phyloP scores from a whole-genome alignment of 2,888 invertebrate species.

The Trachelus iudaicus region DNA sequence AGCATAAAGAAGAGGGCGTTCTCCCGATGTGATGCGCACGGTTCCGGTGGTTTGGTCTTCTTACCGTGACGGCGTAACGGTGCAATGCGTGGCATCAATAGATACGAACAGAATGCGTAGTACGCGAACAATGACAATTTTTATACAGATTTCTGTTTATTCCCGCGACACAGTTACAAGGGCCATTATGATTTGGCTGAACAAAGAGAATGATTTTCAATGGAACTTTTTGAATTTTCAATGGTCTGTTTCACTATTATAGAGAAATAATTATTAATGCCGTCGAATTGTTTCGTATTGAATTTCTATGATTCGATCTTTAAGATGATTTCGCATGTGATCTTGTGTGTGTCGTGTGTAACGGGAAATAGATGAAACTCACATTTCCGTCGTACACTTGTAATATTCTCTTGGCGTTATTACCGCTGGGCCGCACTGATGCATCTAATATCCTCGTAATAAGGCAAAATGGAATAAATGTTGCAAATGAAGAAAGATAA shows the following conservation, averaged over 20 bases:
- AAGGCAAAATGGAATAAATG: no score
- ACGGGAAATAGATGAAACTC: slow-evolving; percentile 14
- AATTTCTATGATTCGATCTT: no score
- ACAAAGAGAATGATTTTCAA: not conserved
- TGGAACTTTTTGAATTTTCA: not conserved
- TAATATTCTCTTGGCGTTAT: no score
- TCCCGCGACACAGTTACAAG: not conserved
- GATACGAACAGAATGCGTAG: not conserved
- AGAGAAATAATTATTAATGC: no score
- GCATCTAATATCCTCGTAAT: no score
- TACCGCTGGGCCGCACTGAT: no score
- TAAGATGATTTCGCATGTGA: no score
- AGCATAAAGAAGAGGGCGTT: slow-evolving; percentile 8
- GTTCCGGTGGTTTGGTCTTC: slow-evolving; percentile 48
- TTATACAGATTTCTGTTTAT: not conserved
- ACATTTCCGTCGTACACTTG: not conserved
- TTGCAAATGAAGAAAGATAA: no score
- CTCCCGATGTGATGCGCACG: slow-evolving; percentile 4
- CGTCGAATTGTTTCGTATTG: no score
- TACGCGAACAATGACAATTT: not conserved
- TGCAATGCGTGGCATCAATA: slow-evolving; percentile 44
- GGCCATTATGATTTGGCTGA: not conserved
- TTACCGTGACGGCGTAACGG: slow-evolving; percentile 56
- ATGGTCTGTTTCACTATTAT: not conserved
- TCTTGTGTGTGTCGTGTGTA: no score